phyloP scores from a whole-genome alignment of 1,140 invertebrate genomes.

The Mactra quadrangularis region DNA sequence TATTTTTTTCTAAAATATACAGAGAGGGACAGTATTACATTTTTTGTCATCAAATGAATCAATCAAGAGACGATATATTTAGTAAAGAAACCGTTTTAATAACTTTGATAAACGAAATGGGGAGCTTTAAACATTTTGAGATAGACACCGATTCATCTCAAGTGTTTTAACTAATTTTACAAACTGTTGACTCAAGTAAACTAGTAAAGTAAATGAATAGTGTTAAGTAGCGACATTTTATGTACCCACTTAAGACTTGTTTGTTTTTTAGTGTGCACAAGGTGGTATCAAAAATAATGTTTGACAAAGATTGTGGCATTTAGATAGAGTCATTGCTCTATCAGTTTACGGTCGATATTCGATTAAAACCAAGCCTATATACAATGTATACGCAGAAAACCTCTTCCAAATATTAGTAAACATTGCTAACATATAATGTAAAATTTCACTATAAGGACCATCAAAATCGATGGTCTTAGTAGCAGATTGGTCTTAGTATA shows the following conservation, averaged over 20 bases:
- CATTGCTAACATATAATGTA: too few relatives aligned
- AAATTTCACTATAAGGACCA: too few relatives aligned
- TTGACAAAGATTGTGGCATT: too few relatives aligned
- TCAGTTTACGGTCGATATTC: too few relatives aligned
- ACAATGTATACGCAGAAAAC: too few relatives aligned
- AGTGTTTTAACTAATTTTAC: conserved; percentile 39
- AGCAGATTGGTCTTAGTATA: too few relatives aligned
- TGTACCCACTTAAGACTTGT: neutral
- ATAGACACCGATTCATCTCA: conserved; percentile 29
- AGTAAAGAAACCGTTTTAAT: conserved; percentile 45
- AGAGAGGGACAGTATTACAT: conserved; percentile 21
- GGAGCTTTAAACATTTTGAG: conserved; percentile 40
- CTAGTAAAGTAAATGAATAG: conserved; percentile 5
- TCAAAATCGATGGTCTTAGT: too few relatives aligned
- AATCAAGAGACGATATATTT: conserved; percentile 53
- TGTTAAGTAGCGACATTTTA: neutral
- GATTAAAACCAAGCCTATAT: too few relatives aligned
- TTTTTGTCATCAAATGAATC: conserved; percentile 53
- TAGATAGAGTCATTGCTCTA: too few relatives aligned
- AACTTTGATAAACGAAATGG: conserved; percentile 38
- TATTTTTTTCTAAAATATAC: conserved; percentile 47
- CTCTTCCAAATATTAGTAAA: too few relatives aligned
- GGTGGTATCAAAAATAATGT: too few relatives aligned
- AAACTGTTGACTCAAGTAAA: conserved; percentile 22
- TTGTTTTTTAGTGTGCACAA: neutral